Percentiles rank a stretch among this genome's conserved stretches.
These are phyloP conservation scores for Rallus crepitans DNA, from an alignment of 2,797 vertebrate genomes.

Conservation along the genomic window DNA sequence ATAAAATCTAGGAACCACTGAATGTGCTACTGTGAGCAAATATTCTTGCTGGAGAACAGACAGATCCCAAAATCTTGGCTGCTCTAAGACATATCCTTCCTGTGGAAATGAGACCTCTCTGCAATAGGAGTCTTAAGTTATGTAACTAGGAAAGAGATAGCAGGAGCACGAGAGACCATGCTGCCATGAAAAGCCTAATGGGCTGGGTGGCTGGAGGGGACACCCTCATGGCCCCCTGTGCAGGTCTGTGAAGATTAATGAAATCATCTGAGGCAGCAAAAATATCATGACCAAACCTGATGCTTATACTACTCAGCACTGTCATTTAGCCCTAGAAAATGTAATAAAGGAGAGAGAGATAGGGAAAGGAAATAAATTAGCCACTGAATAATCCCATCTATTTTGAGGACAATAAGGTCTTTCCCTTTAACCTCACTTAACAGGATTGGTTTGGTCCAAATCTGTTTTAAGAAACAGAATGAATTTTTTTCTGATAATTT, in stretches of 20 bases:
- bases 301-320: neutral
- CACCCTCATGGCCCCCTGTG: constrained; percentile 1
- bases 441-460: neutral
- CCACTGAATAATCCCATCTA: neutral
- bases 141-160: neutral
- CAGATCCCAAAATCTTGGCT: neutral
- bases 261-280: constrained; percentile 52
- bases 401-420: neutral
- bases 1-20: neutral
- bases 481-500: neutral
- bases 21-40: neutral
- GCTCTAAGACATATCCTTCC: neutral
- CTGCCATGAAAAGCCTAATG: neutral
- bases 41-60: neutral
- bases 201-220: neutral
- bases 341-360: neutral
- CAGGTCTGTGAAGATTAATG: neutral
- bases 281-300: neutral
- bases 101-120: neutral
- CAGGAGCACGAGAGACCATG: neutral
- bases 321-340: constrained; percentile 47
- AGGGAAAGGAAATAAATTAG: constrained; percentile 28
- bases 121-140: neutral
- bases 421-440: neutral
- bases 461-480: neutral